These are phyloP conservation scores for Lamellibrachia columna DNA, from an alignment of 2,888 invertebrate species.

Conservation along the genomic window DNA sequence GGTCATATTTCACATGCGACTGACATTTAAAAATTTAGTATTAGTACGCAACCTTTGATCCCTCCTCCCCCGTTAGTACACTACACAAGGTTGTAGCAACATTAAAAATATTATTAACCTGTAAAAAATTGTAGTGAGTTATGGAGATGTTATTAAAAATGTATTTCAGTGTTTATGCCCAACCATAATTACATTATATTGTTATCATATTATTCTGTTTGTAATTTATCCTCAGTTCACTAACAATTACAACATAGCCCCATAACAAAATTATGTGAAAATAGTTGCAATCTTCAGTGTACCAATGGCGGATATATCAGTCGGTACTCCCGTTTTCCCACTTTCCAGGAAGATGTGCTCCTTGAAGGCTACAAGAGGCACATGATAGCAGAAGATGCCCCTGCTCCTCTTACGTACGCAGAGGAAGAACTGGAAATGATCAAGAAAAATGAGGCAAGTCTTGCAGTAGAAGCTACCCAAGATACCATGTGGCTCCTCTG, in stretches of 20 bases:
- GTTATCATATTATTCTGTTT: not conserved
- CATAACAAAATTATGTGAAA: not conserved
- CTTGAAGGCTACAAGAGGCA: conserved; percentile 84
- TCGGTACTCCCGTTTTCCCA: not conserved
- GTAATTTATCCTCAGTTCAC: too few relatives aligned
- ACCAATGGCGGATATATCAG: not conserved
- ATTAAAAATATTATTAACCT: too few relatives aligned
- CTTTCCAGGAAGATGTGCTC: conserved; percentile 78
- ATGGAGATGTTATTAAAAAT: not conserved
- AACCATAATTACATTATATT: not conserved
- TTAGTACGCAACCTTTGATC: too few relatives aligned
- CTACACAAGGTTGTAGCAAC: too few relatives aligned
- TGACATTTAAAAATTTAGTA: too few relatives aligned
- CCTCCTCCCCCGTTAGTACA: too few relatives aligned
- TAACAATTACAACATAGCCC: not conserved
- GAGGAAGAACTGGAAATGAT: conserved; percentile 67
- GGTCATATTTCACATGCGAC: too few relatives aligned
- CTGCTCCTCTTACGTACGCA: conserved; percentile 88
- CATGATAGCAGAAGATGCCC: conserved; percentile 79
- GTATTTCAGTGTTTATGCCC: not conserved
- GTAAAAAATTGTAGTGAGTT: too few relatives aligned
- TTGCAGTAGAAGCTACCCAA: not conserved
- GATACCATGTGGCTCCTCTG: too few relatives aligned
- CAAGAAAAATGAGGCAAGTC: conserved; percentile 61
- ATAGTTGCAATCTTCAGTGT: not conserved